Evolutionary conservation across 2,797 vertebrate species (phyloP), one percentile per base, ranked within the genome.

Genomic region (Hypotaenidia okinawae): DNA sequence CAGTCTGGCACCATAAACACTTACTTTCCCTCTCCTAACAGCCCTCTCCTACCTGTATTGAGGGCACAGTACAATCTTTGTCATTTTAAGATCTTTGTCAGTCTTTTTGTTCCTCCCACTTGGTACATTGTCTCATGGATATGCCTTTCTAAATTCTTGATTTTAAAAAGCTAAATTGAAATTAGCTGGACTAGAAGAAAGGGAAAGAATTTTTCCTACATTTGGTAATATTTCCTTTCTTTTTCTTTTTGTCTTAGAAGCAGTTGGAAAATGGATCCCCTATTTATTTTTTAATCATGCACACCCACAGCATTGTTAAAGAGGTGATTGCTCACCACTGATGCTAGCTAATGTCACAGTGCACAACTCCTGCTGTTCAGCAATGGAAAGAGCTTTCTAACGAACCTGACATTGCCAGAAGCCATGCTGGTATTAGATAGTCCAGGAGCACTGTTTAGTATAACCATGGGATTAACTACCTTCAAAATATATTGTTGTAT

Each of bases 371-470:
- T 86, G 96, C 95, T 95, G 94, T 30, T 96, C 33, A 92, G 73
- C 88, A 35, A 66, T 79, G 11, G 84, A 77, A 95, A 94, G 79
- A 91, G 70, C 82, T 92, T 94, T 95, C 93, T 97, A 97, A 97
- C 0, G 23, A 97, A 83, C 51, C 37, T 72, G 33, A 58, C 91
- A 68, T 27, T 2, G 5, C 83, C 79, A 79, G 91, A 90, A 93
- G 86, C 86, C 97, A 91, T 80, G 95, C 97, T 97, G 97, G 51
- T 85, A 93, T 95, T 85, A 96, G 90, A 82, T 66, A 87, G 91
- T 84, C 91, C 84, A 85, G 69, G 77, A 96, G 24, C 86, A 77
- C 78, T 97, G 95, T 96, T 96, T 95, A 95, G 91, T 93, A 78
- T 57, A 95, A 87, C 52, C 89, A 90, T 66, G 86, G 91, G 93